Percentiles rank a stretch among this genome's conserved stretches.
Conservation (phyloP, 1,140 invertebrate species). For the Contarinia nasturtii region DNA sequence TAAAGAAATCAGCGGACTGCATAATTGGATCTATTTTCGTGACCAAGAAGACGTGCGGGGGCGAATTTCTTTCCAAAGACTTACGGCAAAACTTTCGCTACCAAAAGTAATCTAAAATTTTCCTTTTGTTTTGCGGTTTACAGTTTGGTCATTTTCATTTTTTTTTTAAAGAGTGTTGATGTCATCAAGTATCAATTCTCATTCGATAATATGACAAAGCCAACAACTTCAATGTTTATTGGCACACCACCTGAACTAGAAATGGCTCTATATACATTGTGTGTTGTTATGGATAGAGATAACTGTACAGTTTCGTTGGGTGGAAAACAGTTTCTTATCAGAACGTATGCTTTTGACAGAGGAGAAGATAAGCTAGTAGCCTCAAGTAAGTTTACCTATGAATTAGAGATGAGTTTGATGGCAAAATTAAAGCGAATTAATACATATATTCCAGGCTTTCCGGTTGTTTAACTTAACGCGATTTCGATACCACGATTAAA, state of each 20-base stretch:
- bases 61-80: conserved; percentile 56
- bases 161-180: conserved; percentile 47
- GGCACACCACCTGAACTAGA: conserved; percentile 87
- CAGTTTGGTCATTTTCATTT: conserved; percentile 5
- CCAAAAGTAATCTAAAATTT: conserved; percentile 39
- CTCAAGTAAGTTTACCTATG: too few species aligned
- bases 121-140: too few species aligned
- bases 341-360: too few species aligned
- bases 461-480: too few species aligned
- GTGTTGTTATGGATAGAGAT: conserved; percentile 48
- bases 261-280: conserved; percentile 76
- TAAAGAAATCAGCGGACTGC: conserved; percentile 57
- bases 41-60: conserved; percentile 43
- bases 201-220: conserved; percentile 54
- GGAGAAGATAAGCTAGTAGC: too few species aligned
- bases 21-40: conserved; percentile 75
- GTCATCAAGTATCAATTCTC: conserved; percentile 59
- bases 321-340: conserved; percentile 44
- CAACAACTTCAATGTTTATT: conserved; percentile 62
- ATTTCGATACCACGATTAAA: too few species aligned
- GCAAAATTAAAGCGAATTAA: too few species aligned
- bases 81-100: conserved; percentile 48
- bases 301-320: conserved; percentile 53
- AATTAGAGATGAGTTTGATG: too few species aligned
- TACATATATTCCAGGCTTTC: too few species aligned